phyloP scores from a whole-genome alignment of 2,797 vertebrate species.

The Stomatorhinus walkeri region DNA sequence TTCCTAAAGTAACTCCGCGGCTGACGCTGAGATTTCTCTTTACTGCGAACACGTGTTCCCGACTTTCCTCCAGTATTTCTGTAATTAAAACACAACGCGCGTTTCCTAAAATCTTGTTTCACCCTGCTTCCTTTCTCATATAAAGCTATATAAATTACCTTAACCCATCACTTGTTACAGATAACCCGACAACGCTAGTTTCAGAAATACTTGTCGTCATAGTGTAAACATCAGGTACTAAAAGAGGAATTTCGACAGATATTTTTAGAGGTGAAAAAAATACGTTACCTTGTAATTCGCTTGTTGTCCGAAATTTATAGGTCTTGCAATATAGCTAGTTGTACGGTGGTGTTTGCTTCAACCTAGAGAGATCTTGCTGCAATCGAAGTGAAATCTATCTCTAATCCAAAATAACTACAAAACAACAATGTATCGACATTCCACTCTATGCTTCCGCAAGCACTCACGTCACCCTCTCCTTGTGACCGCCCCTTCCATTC shows the following conservation, averaged over 20 bases:
- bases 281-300: constrained; percentile 52
- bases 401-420: constrained; percentile 64
- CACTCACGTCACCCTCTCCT: constrained; percentile 67
- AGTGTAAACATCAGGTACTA: constrained; percentile 22
- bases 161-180: background rate
- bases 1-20: background rate
- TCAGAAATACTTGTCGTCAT: constrained; percentile 15
- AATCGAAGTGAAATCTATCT: constrained; percentile 44
- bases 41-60: constrained; percentile 52
- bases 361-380: constrained; percentile 37
- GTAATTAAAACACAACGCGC: background rate
- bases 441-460: constrained; percentile 75
- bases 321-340: constrained; percentile 32
- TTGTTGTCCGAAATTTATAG: constrained; percentile 41
- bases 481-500: constrained; percentile 81
- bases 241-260: constrained; percentile 52
- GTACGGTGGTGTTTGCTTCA: constrained; percentile 31
- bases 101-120: background rate
- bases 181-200: constrained; percentile 42
- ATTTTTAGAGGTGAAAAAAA: constrained; percentile 25
- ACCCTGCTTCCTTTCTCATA: background rate
- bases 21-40: background rate
- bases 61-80: background rate
- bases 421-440: constrained; percentile 79
- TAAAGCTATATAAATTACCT: background rate